These are phyloP conservation scores for Melanaphis sacchari DNA, from an alignment of 1,140 invertebrate genomes.

Conservation along the genomic window DNA sequence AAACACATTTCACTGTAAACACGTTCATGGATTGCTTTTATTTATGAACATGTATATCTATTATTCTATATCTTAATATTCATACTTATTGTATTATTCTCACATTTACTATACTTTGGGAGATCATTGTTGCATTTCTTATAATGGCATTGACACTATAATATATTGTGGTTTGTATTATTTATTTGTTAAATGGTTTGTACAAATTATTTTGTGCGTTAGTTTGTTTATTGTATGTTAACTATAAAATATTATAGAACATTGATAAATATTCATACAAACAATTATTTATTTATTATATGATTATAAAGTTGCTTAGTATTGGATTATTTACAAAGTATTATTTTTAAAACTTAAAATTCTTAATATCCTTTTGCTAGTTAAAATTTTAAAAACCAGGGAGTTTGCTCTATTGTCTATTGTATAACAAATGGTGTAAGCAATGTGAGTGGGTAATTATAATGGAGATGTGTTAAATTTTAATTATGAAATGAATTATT, in stretches of 20 bases:
- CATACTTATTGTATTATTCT: conserved; percentile 4
- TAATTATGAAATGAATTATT: not conserved
- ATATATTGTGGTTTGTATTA: not conserved
- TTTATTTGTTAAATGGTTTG: not conserved
- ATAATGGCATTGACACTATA: not conserved
- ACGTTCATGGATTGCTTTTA: not conserved
- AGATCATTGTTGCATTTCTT: conserved; percentile 22
- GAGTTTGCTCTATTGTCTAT: not conserved
- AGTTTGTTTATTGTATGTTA: not conserved
- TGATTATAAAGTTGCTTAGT: not conserved
- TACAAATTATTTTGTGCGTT: not conserved
- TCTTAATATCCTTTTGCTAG: not conserved
- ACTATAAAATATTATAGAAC: not conserved
- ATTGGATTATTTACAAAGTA: not conserved
- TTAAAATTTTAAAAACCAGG: not conserved
- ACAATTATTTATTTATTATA: not conserved
- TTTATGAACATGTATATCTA: not conserved
- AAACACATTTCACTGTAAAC: not conserved
- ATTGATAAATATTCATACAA: not conserved
- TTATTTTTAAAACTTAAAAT: not conserved
- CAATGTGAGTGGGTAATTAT: not conserved
- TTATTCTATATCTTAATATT: not conserved
- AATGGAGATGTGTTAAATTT: not conserved
- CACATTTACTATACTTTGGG: not conserved
- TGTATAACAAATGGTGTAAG: not conserved